Evolutionary conservation across 2,888 invertebrate species (phyloP), one percentile per base, ranked within the genome.

Genomic region (Leptopilina syphax): DNA sequence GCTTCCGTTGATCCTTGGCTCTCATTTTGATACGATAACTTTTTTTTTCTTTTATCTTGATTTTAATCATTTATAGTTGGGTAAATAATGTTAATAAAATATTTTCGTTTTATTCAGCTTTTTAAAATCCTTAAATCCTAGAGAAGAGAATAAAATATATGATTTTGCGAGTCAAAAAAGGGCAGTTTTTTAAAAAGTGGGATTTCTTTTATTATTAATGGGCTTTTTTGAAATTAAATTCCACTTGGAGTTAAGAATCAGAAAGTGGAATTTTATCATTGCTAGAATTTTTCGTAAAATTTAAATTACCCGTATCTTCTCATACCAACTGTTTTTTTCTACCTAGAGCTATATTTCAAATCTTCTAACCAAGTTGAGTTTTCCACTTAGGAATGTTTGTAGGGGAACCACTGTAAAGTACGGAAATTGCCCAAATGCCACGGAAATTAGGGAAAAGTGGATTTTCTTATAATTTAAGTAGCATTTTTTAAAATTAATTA

Each of bases 271-370:
- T 24, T 63, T 63, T 63, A 63, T 63, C 63, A 18, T 63, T 9
- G 18, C 24, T 8, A 24, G 63, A 63, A 63, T 63, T 8, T 63
- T 63, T 24, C 18, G n/a, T 63, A 18, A 63, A 63, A 63, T 63
- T 63, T 63, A 63, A 63, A 63, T 63, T 63, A 24, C 63, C 63
- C 63, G 5, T 63, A 63, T 24, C 24, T 63, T 8, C 18, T 24
- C 18, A 9, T 63, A 7, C 63, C 24, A 60, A 57, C 2, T 57
- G 57, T 63, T 63, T 63, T 63, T 63, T 63, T 63, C n/a, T 6
- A 63, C n/a, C 63, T 63, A 8, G 18, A 18, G 63, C 24, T 63
- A 63, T 63, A 63, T 63, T 63, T 63, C 63, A 63, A 63, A 63
- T 63, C 24, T 63, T 63, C 63, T 63, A 63, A 24, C 63, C 63